Percentiles rank a stretch among this genome's conserved stretches.
phyloP scores from a whole-genome alignment of 2,113 vertebrate species.

The Brachirus orientalis region DNA sequence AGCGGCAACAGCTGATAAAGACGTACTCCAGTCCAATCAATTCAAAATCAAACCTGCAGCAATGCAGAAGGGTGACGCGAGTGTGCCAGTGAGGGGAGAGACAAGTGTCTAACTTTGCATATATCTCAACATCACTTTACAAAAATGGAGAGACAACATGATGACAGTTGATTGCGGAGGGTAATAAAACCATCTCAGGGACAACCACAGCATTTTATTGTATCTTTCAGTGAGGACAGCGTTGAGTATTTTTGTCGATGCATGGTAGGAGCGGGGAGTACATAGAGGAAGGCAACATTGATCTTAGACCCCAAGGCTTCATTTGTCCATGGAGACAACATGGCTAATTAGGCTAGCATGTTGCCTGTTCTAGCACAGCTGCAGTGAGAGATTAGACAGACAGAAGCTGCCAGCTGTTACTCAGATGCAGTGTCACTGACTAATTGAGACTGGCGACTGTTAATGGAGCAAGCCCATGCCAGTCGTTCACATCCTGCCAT shows the following conservation, averaged over 20 bases:
- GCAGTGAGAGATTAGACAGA: constrained; percentile 82
- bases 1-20: background rate
- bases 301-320: constrained; percentile 76
- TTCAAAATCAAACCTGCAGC: constrained; percentile 43
- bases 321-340: constrained; percentile 81
- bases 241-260: constrained; percentile 54
- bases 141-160: constrained; percentile 19
- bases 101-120: constrained; percentile 30
- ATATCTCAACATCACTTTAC: constrained; percentile 40
- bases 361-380: constrained; percentile 82
- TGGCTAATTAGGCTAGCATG: constrained; percentile 84
- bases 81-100: constrained; percentile 12
- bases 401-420: constrained; percentile 85
- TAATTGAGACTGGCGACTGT: constrained; percentile 82
- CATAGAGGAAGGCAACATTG: constrained; percentile 76
- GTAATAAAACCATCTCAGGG: constrained; percentile 46
- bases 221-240: constrained; percentile 30
- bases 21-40: constrained; percentile 44
- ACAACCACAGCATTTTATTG: constrained; percentile 58
- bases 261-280: constrained; percentile 61
- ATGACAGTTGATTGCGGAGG: constrained; percentile 33
- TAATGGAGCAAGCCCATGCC: constrained; percentile 60
- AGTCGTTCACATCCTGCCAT: constrained; percentile 58
- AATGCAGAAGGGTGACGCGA: constrained; percentile 38
- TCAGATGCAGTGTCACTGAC: constrained; percentile 80